Base-by-base conservation (phyloP, 2,888 invertebrate species). In the Ecdyonurus torrentis region DNA sequence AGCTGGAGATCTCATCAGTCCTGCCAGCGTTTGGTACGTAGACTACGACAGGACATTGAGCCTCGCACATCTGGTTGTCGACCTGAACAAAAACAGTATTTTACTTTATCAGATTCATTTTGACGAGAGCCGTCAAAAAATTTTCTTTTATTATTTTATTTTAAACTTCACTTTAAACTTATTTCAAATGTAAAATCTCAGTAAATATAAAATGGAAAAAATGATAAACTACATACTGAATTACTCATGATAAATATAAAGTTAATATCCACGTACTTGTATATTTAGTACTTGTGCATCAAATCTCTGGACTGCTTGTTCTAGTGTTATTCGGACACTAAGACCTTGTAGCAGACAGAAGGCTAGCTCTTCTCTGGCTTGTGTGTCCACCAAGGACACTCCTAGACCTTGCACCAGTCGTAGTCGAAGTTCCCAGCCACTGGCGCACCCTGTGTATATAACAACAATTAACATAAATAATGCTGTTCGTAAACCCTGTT, bases 61-160 rank as follows among this genome's bases (percentile, higher is more conserved):
- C 85, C 71, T 90, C 91, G 68, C 90, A 80, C 64, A 97, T 72
- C 80, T 97, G 88, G 73, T 92, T 92, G 76, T 93, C 91, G 71
- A 87, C 82, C 81, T 96, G 95, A n/a, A n/a, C n/a, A n/a, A n/a
- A n/a, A n/a, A n/a, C n/a, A n/a, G n/a, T n/a, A n/a, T n/a, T n/a
- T n/a, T n/a, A n/a, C n/a, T n/a, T n/a, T n/a, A n/a, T n/a, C n/a
- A n/a, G n/a, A n/a, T n/a, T n/a, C n/a, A n/a, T n/a, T n/a, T n/a
- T n/a, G n/a, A n/a, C n/a, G n/a, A n/a, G n/a, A n/a, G n/a, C n/a
- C n/a, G n/a, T n/a, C n/a, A n/a, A n/a, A n/a, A n/a, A n/a, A n/a
- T n/a, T n/a, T n/a, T n/a, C n/a, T n/a, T n/a, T n/a, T n/a, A n/a
- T n/a, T n/a, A n/a, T n/a, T n/a, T n/a, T n/a, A n/a, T n/a, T n/a